These are phyloP conservation scores for Labrus mixtus DNA, from an alignment of 2,113 vertebrate genomes.

Conservation along the genomic window DNA sequence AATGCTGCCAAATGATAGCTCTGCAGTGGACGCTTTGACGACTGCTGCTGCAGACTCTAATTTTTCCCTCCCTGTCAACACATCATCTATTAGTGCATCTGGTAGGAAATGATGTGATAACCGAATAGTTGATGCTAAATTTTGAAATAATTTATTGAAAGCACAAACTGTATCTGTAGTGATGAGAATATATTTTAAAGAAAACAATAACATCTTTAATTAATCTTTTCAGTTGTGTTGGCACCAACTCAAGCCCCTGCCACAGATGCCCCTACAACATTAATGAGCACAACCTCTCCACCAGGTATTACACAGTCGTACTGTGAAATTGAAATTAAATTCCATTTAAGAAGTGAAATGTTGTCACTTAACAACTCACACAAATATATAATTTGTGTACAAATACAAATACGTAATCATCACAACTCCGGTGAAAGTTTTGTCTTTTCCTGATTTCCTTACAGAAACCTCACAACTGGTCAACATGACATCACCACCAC, in stretches of 20 bases:
- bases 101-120: not conserved
- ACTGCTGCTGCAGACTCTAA: not conserved
- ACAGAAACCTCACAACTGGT: not conserved
- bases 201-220: too few relatives aligned
- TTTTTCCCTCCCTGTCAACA: conserved; percentile 13
- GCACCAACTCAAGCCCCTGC: not conserved
- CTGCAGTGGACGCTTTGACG: conserved; percentile 1
- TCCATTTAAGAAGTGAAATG: not conserved
- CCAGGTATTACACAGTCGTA: not conserved
- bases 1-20: not conserved
- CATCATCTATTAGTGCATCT: not conserved
- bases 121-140: not conserved
- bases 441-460: too few relatives aligned
- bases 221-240: not conserved
- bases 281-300: not conserved
- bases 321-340: not conserved
- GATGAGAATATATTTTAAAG: not conserved
- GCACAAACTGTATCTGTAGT: too few relatives aligned
- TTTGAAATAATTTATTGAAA: not conserved
- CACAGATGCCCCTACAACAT: not conserved
- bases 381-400: too few relatives aligned
- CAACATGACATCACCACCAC: not conserved
- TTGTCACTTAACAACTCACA: not conserved
- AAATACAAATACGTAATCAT: too few relatives aligned
- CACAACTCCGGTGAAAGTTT: too few relatives aligned